These are phyloP conservation scores for Macrophya alboannulata DNA, from an alignment of 2,888 invertebrate genomes.

Conservation along the genomic window DNA sequence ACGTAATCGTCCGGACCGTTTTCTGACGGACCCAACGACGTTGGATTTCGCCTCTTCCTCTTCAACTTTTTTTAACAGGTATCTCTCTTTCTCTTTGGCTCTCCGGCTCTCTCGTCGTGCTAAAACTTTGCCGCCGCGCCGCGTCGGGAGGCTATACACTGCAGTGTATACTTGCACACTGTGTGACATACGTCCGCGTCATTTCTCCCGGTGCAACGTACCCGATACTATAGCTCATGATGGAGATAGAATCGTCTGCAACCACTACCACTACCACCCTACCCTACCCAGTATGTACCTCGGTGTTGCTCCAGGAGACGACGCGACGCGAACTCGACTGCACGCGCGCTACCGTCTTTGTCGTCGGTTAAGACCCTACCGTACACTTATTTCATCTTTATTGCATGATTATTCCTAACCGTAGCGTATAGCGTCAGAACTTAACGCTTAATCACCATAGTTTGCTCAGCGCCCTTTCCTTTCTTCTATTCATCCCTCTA, in stretches of 20 bases:
- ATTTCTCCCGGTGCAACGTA: slow-evolving; percentile 16
- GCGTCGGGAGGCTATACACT: background rate
- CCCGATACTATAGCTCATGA: slow-evolving; percentile 33
- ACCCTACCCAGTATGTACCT: slow-evolving; percentile 18
- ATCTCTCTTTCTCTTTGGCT: background rate
- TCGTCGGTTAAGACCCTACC: slow-evolving; percentile 50
- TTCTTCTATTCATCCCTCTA: background rate
- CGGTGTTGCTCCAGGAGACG: slow-evolving; percentile 18
- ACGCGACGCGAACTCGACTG: background rate
- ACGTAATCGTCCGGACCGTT: slow-evolving; percentile 6
- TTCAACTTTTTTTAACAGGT: slow-evolving; percentile 9
- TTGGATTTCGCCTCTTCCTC: background rate
- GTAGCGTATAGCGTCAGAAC: background rate
- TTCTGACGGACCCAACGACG: slow-evolving; percentile 2
- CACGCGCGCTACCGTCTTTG: slow-evolving; percentile 43
- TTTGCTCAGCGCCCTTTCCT: background rate
- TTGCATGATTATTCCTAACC: slow-evolving; percentile 39
- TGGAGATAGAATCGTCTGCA: slow-evolving; percentile 71
- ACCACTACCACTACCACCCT: slow-evolving; percentile 63
- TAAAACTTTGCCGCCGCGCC: slow-evolving; percentile 5
- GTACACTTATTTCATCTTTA: slow-evolving; percentile 41
- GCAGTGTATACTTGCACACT: background rate
- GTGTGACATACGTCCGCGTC: slow-evolving; percentile 15
- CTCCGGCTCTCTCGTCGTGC: background rate
- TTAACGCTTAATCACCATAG: background rate